A percentile compares a stretch with the other conserved stretches of the same genome.
These are phyloP conservation scores for Strigamia maritima DNA, from an alignment of 2,888 invertebrate genomes.

Conservation along the genomic window DNA sequence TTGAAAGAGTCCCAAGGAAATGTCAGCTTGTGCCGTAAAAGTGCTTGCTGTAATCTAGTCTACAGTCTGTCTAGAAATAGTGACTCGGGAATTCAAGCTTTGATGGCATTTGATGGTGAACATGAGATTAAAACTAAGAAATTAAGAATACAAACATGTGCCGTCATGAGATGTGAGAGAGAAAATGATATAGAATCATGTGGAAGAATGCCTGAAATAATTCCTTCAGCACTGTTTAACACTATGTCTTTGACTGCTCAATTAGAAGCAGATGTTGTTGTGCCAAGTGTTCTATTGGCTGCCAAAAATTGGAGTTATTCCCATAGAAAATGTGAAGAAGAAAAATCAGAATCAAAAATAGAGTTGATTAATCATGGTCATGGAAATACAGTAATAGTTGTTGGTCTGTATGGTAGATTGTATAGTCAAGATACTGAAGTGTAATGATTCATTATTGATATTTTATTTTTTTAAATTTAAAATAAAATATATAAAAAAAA, in stretches of 20 bases:
- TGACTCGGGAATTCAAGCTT: constrained; percentile 3
- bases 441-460: no score
- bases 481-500: no score
- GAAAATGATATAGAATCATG: not conserved
- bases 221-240: not conserved
- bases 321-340: not conserved
- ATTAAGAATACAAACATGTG: not conserved
- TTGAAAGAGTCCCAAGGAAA: constrained; percentile 38
- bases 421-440: not conserved
- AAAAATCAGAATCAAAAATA: not conserved
- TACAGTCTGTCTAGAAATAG: constrained; percentile 39
- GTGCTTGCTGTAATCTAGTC: constrained; percentile 45
- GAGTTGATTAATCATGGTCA: not conserved
- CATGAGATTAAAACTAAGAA: no score
- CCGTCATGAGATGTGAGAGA: not conserved
- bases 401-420: not conserved
- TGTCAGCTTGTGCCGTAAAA: constrained; percentile 43
- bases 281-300: constrained; percentile 11
- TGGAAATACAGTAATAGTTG: not conserved
- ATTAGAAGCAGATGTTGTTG: not conserved
- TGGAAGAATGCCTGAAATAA: not conserved
- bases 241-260: not conserved
- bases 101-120: not conserved
- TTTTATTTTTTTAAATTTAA: no score
- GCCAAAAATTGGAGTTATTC: not conserved